Base-by-base conservation (phyloP, 2,888 invertebrate species). In the Eilema depressum region DNA sequence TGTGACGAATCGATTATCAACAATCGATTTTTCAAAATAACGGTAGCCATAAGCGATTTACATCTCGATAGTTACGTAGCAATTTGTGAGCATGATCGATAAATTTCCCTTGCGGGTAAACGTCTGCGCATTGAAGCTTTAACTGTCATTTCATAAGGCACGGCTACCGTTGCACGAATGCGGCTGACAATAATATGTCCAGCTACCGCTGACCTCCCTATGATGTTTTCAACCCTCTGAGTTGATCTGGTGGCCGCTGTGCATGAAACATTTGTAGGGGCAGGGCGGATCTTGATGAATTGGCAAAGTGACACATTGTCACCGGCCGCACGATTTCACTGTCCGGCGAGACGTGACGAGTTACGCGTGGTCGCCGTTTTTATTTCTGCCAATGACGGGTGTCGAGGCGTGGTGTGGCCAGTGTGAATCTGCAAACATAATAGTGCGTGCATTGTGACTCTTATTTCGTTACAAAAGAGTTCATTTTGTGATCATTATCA, bases 381-480 rank as follows among this genome's bases (percentile, higher is more conserved):
- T 95, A 95, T 95, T 94, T 95, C 95, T 95, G 95, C 95, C 95
- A 95, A 95, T 95, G 95, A 94, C 94, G 92, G 91, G 93, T 93
- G 93, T 91, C 91, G 94, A 94, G 95, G 95, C 95, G 95, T 94
- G 95, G 95, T 95, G 87, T 85, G 89, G 88, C 86, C 91, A 87
- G 86, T 89, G 89, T 87, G 87, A 86, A 89, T 87, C 85, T 81
- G 78, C 90, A 83, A 86, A 79, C 75, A 73, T 87, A 85, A 77
- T 75, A 78, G 74, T 83, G 79, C 89, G 60, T 71, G 74, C 75
- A 63, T 69, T 70, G 65, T 83, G 74, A 75, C 83, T 86, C 87
- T 88, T 94, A 93, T 89, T 79, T 28, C 81, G 47, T 76, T n/a
- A 75, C 63, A 20, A 78, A 79, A 92, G 86, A 83, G 92, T 86